phyloP scores from a whole-genome alignment of 2,113 vertebrate genomes.

The Leptodactylus fuscus region DNA sequence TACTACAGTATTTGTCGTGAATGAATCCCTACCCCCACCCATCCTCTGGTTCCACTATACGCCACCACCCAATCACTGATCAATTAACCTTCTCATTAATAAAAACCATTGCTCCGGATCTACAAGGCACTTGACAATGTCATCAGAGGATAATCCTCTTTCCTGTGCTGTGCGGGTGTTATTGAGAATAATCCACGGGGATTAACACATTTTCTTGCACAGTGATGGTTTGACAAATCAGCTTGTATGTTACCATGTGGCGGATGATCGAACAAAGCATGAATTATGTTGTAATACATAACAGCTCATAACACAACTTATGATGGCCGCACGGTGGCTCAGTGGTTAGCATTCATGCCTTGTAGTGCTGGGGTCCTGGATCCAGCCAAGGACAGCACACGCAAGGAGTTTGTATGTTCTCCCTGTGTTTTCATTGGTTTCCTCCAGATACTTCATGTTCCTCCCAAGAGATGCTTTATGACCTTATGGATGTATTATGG shows the following conservation, averaged over 20 bases:
- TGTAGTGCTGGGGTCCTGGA: too few relatives aligned
- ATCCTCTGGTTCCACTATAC: neutral
- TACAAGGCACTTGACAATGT: constrained; percentile 34
- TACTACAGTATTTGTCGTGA: too few relatives aligned
- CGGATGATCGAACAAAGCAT: constrained; percentile 7
- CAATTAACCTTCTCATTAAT: neutral
- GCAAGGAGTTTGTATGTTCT: too few relatives aligned
- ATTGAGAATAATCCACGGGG: constrained; percentile 35
- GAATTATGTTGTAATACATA: neutral
- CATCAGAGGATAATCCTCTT: constrained; percentile 53
- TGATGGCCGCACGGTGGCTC: too few relatives aligned
- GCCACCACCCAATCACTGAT: neutral
- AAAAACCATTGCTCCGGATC: neutral
- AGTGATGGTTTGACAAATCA: neutral
- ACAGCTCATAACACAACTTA: too few relatives aligned
- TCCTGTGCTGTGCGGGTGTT: constrained; percentile 28
- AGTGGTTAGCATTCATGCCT: too few relatives aligned
- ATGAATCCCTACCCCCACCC: too few relatives aligned
- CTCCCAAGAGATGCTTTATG: too few relatives aligned
- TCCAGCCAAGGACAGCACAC: too few relatives aligned
- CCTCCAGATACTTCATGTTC: too few relatives aligned
- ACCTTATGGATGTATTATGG: too few relatives aligned
- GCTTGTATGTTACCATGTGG: constrained; percentile 15
- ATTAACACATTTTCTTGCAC: constrained; percentile 18
- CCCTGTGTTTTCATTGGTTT: too few relatives aligned